phyloP scores from a whole-genome alignment of 1,140 invertebrate genomes.

The Cheumatopsyche charites region DNA sequence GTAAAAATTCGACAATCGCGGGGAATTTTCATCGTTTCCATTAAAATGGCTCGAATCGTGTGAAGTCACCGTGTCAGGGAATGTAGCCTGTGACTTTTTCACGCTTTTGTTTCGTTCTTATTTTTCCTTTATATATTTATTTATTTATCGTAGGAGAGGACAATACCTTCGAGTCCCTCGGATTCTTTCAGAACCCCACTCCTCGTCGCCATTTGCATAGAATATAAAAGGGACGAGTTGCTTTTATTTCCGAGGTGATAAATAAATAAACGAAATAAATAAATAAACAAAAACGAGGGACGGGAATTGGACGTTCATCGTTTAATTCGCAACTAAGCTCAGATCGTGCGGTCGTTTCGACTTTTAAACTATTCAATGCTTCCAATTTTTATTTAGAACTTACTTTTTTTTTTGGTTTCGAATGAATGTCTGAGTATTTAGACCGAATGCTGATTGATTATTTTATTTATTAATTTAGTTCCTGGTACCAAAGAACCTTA shows the following conservation, averaged over 20 bases:
- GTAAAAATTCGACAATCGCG: not conserved
- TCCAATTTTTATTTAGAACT: no score
- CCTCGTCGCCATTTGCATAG: constrained; percentile 1
- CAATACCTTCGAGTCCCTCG: not conserved
- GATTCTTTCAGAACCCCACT: not conserved
- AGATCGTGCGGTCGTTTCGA: no score
- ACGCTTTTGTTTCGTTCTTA: constrained; percentile 9
- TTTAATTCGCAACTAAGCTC: no score
- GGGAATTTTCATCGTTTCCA: constrained; percentile 5
- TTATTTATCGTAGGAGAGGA: not conserved
- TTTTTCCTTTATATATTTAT: no score
- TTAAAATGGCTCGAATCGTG: constrained; percentile 3
- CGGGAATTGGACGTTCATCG: no score
- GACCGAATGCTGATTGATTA: no score
- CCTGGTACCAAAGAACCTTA: no score
- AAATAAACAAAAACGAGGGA: no score
- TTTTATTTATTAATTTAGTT: no score
- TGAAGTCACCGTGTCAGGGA: constrained; percentile 20
- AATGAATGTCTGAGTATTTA: no score
- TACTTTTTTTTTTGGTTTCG: no score
- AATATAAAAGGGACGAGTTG: not conserved
- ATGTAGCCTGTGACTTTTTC: constrained; percentile 2
- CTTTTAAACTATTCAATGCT: no score
- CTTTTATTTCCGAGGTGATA: not conserved
- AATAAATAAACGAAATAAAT: not conserved